phyloP scores from a whole-genome alignment of 2,888 invertebrate species.

The Abrostola tripartita region DNA sequence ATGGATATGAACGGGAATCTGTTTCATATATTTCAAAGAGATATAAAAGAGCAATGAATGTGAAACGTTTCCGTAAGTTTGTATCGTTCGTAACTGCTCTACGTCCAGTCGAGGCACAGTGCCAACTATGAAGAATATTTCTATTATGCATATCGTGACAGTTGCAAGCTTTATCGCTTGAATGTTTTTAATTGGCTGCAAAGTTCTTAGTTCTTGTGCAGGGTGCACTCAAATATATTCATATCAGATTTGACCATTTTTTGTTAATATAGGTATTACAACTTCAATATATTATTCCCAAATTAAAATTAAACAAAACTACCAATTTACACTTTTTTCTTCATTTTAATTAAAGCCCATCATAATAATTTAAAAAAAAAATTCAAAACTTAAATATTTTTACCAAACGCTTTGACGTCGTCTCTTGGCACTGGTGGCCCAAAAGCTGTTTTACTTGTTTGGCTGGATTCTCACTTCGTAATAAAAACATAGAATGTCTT shows the following conservation, averaged over 20 bases:
- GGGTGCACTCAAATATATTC: too few relatives aligned
- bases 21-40: constrained; percentile 44
- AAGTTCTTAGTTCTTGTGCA: not conserved
- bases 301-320: too few relatives aligned
- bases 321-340: too few relatives aligned
- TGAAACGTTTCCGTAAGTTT: constrained; percentile 37
- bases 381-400: constrained; percentile 6
- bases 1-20: constrained; percentile 34
- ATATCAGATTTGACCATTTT: too few relatives aligned
- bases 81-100: constrained; percentile 25
- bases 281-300: too few relatives aligned
- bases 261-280: too few relatives aligned
- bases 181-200: not conserved
- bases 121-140: constrained; percentile 48
- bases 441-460: constrained; percentile 14
- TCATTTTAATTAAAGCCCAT: too few relatives aligned
- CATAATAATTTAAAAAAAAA: too few relatives aligned
- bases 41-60: constrained; percentile 48
- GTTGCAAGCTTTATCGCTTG: constrained; percentile 13
- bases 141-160: constrained; percentile 28
- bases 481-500: not conserved
- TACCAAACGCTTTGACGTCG: constrained; percentile 38
- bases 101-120: constrained; percentile 40
- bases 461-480: not conserved
- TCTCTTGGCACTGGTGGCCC: constrained; percentile 30